Base-by-base conservation (phyloP, 2,888 invertebrate species). In the Campopleginae sp. region DNA sequence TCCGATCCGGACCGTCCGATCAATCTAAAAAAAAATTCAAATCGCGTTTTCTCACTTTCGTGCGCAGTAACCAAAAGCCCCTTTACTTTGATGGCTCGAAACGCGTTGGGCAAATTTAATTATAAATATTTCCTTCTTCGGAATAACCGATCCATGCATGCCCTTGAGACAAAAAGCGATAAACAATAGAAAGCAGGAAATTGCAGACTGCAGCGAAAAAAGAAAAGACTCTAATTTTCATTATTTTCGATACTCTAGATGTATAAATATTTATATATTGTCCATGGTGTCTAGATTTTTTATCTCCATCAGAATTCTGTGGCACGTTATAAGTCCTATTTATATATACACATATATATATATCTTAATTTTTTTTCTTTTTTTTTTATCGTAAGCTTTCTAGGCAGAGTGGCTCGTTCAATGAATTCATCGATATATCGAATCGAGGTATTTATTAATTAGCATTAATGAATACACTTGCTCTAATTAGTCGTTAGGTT, bases 201-300 rank as follows among this genome's bases (percentile, higher is more conserved):
- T 6, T 10, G 44, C 19, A 38, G 23, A 48, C 48, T 42, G 23
- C 38, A 68, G 14, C n/a, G n/a, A 48, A 65, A n/a, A 79, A 42
- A 42, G 54, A 48, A 44, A 81, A 38, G 14, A 71, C 68, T 71
- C 48, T 76, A 14, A 46, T 82, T 82, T 76, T 4, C 33, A 82
- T 78, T 75, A 78, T 80, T 80, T 76, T 72, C 23, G 51, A 75
- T 80, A 86, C 74, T 38, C 31, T 38, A 33, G 12, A 68, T 46
- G 33, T 44, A 27, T 38, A 38, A 10, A 58, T 58, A 12, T 23
- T 23, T 27, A 54, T 10, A 54, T 33, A 54, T 54, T 58, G 38
- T 66, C 19, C 76, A 80, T 19, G 17, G 46, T 66, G 48, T 76
- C 10, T 84, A 80, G 76, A 61, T 84, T 84, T 80, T 84, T 33